Conservation (phyloP, 2,888 invertebrate genomes). For the Lithophane leautieri region DNA sequence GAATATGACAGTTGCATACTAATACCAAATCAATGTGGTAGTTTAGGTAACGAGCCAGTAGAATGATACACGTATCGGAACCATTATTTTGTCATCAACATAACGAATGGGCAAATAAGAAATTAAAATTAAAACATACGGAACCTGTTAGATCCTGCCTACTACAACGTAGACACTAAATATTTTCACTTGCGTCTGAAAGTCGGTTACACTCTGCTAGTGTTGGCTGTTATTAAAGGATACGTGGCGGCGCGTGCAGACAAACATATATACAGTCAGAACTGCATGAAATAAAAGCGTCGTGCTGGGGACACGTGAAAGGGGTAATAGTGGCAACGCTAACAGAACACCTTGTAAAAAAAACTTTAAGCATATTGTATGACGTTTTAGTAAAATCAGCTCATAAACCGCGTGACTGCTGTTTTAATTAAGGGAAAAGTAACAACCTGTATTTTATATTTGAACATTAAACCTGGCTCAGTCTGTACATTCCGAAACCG, state of each 20-base stretch:
- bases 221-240: slow-evolving; percentile 81
- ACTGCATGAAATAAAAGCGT: slow-evolving; percentile 82
- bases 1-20: not conserved
- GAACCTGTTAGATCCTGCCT: slow-evolving; percentile 41
- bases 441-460: slow-evolving; percentile 13
- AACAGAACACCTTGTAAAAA: slow-evolving; percentile 82
- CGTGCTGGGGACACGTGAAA: slow-evolving; percentile 69
- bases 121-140: slow-evolving; percentile 22
- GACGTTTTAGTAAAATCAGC: slow-evolving; percentile 25
- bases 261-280: slow-evolving; percentile 71
- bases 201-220: slow-evolving; percentile 72
- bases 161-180: slow-evolving; percentile 3
- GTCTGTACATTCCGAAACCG: not conserved
- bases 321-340: slow-evolving; percentile 84
- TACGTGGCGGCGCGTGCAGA: slow-evolving; percentile 74
- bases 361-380: slow-evolving; percentile 78
- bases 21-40: not conserved
- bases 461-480: not conserved
- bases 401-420: slow-evolving; percentile 1
- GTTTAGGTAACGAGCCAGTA: not conserved
- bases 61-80: not conserved
- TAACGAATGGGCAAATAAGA: not conserved
- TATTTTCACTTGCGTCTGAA: slow-evolving; percentile 69
- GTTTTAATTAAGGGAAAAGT: slow-evolving; percentile 36
- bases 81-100: not conserved